Percentiles rank a stretch among this genome's conserved stretches.
Evolutionary conservation across 2,113 vertebrate species (phyloP).

Genomic region (Amphiprion percula): DNA sequence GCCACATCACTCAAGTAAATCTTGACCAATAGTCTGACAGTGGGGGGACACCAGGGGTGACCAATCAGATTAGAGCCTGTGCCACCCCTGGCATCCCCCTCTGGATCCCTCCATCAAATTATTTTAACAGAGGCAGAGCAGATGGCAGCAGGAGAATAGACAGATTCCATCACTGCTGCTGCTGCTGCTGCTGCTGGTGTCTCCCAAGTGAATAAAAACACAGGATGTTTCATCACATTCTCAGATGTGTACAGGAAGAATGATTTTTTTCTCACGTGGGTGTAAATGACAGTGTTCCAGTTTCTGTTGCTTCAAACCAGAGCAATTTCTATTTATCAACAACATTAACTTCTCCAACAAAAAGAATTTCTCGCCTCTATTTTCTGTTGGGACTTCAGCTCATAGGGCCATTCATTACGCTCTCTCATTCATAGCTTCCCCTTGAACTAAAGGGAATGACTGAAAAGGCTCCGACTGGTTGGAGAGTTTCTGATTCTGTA

Average conservation of each 20-base stretch:
- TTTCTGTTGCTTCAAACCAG: conserved; percentile 15
- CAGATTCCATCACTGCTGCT: background rate
- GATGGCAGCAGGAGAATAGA: conserved; percentile 26
- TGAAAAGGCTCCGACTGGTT: conserved; percentile 62
- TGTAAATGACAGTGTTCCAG: conserved; percentile 10
- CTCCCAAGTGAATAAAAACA: conserved; percentile 25
- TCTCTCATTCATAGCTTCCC: conserved; percentile 42
- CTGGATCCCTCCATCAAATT: conserved; percentile 32
- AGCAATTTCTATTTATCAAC: conserved; percentile 22
- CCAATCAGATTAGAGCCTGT: conserved; percentile 16
- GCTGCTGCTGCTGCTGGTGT: background rate
- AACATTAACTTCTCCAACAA: conserved; percentile 14
- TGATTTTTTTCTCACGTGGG: background rate
- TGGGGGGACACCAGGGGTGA: background rate
- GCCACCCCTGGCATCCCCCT: background rate
- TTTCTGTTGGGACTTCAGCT: conserved; percentile 21
- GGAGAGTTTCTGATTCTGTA: conserved; percentile 60
- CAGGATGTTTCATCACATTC: conserved; percentile 1
- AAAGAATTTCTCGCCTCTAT: background rate
- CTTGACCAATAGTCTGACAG: no score
- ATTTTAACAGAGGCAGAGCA: conserved; percentile 40
- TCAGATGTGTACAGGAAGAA: background rate
- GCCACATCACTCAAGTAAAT: no score
- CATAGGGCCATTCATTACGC: conserved; percentile 52
- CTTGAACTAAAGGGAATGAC: conserved; percentile 72